A percentile compares a stretch with the other conserved stretches of the same genome.
phyloP scores from a whole-genome alignment of 2,888 invertebrate genomes.

The Drosophila multiciliata region DNA sequence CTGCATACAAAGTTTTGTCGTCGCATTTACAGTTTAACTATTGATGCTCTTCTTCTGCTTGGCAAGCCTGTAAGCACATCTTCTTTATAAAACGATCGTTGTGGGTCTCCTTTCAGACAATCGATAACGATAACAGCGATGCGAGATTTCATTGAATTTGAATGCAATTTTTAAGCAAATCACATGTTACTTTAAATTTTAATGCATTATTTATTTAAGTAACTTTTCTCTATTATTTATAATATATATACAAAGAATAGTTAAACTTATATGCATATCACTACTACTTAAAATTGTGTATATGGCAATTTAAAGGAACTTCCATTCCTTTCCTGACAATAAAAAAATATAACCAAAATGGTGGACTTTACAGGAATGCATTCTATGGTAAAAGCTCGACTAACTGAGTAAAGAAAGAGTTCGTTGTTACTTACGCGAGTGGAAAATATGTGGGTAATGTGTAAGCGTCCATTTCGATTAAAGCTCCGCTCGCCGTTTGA shows the following conservation, averaged over 20 bases:
- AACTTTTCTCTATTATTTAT: background rate
- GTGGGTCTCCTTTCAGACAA: background rate
- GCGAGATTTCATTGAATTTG: background rate
- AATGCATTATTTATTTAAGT: background rate
- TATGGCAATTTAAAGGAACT: background rate
- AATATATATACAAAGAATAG: background rate
- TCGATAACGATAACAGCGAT: background rate
- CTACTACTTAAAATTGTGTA: background rate
- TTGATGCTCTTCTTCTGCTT: background rate
- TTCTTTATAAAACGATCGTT: background rate
- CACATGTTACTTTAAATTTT: background rate
- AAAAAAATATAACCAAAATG: background rate
- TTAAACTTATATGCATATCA: background rate
- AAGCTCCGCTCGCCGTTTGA: background rate
- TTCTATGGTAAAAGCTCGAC: background rate
- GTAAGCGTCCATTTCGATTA: conserved; percentile 65
- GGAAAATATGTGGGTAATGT: conserved; percentile 70
- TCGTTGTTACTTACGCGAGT: conserved; percentile 63
- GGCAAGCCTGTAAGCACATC: background rate
- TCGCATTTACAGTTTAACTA: background rate
- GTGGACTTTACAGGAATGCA: background rate
- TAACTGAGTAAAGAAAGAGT: background rate
- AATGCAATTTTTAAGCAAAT: background rate
- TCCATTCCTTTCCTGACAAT: background rate
- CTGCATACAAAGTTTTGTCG: conserved; percentile 9